Evolutionary conservation across 2,113 vertebrate genomes (phyloP).

Genomic region (Etheostoma spectabile): DNA sequence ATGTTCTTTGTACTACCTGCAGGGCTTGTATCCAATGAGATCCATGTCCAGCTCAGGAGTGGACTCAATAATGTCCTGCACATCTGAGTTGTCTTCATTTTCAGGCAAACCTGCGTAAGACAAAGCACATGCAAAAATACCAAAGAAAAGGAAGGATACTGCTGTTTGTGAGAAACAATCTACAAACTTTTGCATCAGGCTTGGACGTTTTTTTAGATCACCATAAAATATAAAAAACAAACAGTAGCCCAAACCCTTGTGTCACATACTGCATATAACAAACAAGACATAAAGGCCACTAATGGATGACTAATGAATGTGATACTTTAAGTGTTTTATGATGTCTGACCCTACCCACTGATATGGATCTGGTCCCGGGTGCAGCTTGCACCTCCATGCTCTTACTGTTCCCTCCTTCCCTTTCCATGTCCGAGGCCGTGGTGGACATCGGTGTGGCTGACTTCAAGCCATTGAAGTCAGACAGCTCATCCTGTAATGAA

Average conservation of each 20-base stretch:
- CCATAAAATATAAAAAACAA: not conserved
- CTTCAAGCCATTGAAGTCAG: constrained; percentile 89
- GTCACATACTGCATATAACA: not conserved
- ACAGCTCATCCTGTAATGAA: constrained; percentile 92
- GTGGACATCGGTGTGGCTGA: constrained; percentile 87
- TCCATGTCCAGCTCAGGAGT: constrained; percentile 98
- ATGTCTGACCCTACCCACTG: constrained; percentile 86
- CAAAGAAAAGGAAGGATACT: not conserved
- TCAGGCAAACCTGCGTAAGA: constrained; percentile 88
- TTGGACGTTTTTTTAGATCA: not conserved
- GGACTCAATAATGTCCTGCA: constrained; percentile 97
- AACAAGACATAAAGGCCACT: not conserved
- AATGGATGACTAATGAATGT: not conserved
- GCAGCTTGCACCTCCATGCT: constrained; percentile 91
- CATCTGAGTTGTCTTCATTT: constrained; percentile 94
- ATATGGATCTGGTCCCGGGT: constrained; percentile 89
- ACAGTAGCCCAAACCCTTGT: not conserved
- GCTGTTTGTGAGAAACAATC: not conserved
- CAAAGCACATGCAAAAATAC: not conserved
- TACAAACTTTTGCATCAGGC: not conserved
- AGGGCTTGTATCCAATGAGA: constrained; percentile 91
- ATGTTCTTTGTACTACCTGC: constrained; percentile 84
- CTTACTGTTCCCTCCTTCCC: constrained; percentile 85
- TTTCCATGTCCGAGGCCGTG: constrained; percentile 83
- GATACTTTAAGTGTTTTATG: not conserved